Percentiles rank a stretch among this genome's conserved stretches.
Evolutionary conservation across 2,888 invertebrate species (phyloP).

Genomic region (Hypsopygia costalis): DNA sequence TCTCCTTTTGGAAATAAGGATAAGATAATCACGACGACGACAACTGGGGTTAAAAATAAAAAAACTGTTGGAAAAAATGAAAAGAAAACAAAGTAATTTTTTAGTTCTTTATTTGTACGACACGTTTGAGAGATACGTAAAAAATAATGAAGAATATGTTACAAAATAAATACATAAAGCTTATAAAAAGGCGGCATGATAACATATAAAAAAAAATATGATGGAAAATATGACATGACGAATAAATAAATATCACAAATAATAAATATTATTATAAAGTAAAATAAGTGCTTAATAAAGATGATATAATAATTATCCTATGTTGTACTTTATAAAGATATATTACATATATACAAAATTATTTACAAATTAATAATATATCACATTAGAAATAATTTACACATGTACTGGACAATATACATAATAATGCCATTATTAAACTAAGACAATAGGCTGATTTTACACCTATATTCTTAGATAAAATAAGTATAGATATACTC

Average conservation of each 20-base stretch:
- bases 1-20: too few relatives aligned
- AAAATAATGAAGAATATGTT: constrained; percentile 16
- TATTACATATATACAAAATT: constrained; percentile 18
- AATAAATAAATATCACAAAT: constrained; percentile 11
- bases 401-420: constrained; percentile 13
- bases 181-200: constrained; percentile 2
- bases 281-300: constrained; percentile 19
- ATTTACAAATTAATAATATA: constrained; percentile 20
- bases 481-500: constrained; percentile 14
- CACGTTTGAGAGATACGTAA: constrained; percentile 28
- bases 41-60: too few relatives aligned
- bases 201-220: constrained; percentile 7
- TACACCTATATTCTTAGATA: too few relatives aligned
- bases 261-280: constrained; percentile 13
- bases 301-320: constrained; percentile 15
- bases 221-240: too few relatives aligned
- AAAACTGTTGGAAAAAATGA: too few relatives aligned
- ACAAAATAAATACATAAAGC: constrained; percentile 9
- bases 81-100: constrained; percentile 23
- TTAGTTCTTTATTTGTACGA: constrained; percentile 75
- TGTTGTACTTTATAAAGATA: constrained; percentile 8
- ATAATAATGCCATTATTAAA: constrained; percentile 17
- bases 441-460: too few relatives aligned
- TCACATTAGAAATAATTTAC: constrained; percentile 11
- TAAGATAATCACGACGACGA: constrained; percentile 10